phyloP scores from a whole-genome alignment of 2,797 vertebrate species.

The Sebastiscus tertius region DNA sequence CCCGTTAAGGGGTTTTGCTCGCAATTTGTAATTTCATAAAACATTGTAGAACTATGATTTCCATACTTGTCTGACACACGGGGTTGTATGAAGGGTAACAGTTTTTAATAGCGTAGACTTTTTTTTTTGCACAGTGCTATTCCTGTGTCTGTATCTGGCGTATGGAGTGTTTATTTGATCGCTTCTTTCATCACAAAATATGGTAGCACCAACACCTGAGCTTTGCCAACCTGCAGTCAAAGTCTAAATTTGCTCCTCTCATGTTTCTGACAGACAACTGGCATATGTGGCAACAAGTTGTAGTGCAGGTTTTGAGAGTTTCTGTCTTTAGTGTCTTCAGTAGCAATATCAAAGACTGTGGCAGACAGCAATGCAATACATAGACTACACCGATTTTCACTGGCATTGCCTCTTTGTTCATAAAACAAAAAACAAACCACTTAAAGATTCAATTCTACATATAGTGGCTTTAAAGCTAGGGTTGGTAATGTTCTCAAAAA shows the following conservation, averaged over 20 bases:
- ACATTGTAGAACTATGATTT: not conserved
- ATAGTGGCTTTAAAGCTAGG: not conserved
- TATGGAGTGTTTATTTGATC: not conserved
- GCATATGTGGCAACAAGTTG: not conserved
- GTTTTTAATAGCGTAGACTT: not conserved
- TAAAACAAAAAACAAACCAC: no score
- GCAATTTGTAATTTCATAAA: slow-evolving; percentile 17
- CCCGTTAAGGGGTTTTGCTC: not conserved
- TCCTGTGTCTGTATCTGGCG: not conserved
- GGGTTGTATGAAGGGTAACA: not conserved
- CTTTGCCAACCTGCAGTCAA: not conserved
- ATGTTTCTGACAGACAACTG: not conserved
- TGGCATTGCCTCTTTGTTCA: no score
- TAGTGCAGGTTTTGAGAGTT: no score
- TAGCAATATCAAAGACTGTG: no score
- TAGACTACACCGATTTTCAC: no score
- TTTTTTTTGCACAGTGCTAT: not conserved
- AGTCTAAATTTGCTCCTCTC: not conserved
- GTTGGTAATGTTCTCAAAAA: no score
- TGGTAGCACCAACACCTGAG: not conserved
- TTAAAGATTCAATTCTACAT: not conserved
- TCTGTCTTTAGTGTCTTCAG: no score
- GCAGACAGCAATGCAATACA: no score
- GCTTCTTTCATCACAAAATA: not conserved
- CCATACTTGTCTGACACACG: not conserved